Evolutionary conservation across 2,888 invertebrate species (phyloP).

Genomic region (Drosophila subquinaria): DNA sequence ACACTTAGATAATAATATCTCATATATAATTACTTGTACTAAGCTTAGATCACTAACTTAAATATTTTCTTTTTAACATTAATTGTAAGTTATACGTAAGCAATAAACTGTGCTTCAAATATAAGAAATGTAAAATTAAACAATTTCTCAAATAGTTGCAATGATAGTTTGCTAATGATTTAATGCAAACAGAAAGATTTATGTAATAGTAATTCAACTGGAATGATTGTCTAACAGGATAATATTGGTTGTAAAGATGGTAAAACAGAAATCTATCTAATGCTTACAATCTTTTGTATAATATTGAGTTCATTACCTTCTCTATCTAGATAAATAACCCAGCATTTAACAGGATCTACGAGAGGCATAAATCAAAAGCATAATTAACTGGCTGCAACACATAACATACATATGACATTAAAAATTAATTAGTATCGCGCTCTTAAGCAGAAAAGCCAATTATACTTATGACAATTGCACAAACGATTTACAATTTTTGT

Average conservation of each 20-base stretch:
- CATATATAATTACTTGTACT: background rate
- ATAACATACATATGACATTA: slow-evolving; percentile 21
- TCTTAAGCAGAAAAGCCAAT: slow-evolving; percentile 32
- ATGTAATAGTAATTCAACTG: background rate
- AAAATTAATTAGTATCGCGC: slow-evolving; percentile 32
- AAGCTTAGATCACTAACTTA: too few species aligned
- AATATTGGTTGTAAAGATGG: background rate
- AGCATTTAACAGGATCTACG: background rate
- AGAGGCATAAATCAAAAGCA: slow-evolving; percentile 15
- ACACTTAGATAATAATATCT: background rate
- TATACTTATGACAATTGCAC: slow-evolving; percentile 31
- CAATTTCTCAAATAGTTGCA: background rate
- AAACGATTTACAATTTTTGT: slow-evolving; percentile 32
- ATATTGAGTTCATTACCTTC: background rate
- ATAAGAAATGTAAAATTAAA: too few species aligned
- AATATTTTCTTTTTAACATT: too few species aligned
- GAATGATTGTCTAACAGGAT: background rate
- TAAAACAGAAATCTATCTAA: background rate
- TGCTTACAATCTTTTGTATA: background rate
- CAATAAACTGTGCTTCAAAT: background rate
- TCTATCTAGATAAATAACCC: background rate
- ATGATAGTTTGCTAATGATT: background rate
- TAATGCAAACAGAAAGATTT: background rate
- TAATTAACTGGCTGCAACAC: slow-evolving; percentile 14
- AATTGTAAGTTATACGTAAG: too few species aligned